Evolutionary conservation across 35 echinoderm and acorn worm species (phyloP).

Genomic region (Ptychodera flava): DNA sequence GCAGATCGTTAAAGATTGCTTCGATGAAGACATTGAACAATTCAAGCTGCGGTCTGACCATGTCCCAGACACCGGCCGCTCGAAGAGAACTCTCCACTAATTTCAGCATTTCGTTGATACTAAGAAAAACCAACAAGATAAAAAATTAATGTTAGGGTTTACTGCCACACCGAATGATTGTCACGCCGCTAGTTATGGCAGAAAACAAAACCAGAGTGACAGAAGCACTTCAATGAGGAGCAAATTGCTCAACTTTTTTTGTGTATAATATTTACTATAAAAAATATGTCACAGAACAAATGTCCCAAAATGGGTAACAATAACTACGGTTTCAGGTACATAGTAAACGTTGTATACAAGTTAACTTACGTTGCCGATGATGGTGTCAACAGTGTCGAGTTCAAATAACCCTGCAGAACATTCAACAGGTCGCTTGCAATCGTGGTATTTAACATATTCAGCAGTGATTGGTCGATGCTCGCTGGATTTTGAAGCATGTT

Average conservation of each 20-base stretch:
- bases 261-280: no score
- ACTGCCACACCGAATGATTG: no score
- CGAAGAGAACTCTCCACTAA: not conserved
- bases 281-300: no score
- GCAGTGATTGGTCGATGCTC: not conserved
- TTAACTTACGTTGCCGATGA: not conserved
- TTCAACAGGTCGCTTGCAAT: not conserved
- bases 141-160: no score
- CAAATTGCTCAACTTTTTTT: no score
- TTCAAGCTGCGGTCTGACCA: not conserved
- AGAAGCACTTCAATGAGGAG: no score
- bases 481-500: not conserved
- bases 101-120: not conserved
- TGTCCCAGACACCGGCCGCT: not conserved
- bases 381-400: not conserved
- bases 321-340: no score
- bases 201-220: no score
- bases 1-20: not conserved
- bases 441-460: not conserved
- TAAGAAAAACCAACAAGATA: no score
- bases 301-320: no score
- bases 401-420: not conserved
- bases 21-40: not conserved
- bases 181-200: no score
- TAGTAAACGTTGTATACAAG: no score